Evolutionary conservation across 2,113 vertebrate genomes (phyloP), one percentile per base, ranked within the genome.

Genomic region (Hiodon tergisus): DNA sequence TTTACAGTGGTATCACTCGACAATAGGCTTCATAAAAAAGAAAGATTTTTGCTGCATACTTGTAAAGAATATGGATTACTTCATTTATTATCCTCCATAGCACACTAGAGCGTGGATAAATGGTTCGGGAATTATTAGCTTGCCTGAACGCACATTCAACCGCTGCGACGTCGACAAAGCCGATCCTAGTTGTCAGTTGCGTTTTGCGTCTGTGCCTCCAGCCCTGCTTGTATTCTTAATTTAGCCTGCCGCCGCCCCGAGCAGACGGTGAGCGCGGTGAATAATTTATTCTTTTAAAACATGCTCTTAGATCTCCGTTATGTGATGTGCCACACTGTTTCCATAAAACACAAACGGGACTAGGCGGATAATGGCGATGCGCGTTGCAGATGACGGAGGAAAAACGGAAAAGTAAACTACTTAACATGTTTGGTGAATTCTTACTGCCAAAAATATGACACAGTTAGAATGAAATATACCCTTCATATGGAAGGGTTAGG

Each of bases 281-380:
- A 75, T 75, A 69, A 75, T 75, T 67, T 61, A 75, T 68, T 75
- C 67, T 69, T 75, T 75, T 68, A 68, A 75, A 75, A 75, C 65
- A 61, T 75, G 66, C 65, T 60, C 74, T 75, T 60, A 60, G 74
- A 67, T 68, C 74, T 75, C 74, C 4, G 65, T 69, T 59, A 66
- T 75, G 54, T 69, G 65, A 68, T 60, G 74, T 61, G 65, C 55
- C 57, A 59, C 57, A 9, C 54, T 75, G 54, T 68, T 69, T 48
- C 55, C n/a, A 53, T 68, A 75, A 53, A 11, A 71, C 52, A 57
- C 5, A 55, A 47, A 72, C 31, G 11, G 14, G 5, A 16, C 50
- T 16, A 47, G 63, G 63, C 48, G 63, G 17, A 48, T 66, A 47
- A 66, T 67, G 67, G 47, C 14, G 17, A 47, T 8, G 54, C 31